Percentiles rank a stretch among this genome's conserved stretches.
phyloP scores from a whole-genome alignment of 2,113 vertebrate species.

The human region DNA sequence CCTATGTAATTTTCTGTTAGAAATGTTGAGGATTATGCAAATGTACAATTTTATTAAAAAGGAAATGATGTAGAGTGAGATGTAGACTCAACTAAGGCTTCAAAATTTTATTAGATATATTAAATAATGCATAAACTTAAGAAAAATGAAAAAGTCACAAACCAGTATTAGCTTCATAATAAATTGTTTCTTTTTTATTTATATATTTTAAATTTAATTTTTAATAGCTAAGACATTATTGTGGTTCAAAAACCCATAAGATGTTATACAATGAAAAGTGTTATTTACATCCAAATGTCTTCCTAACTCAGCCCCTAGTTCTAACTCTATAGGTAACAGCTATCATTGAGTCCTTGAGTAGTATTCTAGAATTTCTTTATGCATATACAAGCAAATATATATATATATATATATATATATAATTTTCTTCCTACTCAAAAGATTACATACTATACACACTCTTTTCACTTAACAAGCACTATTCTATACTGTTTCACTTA shows the following conservation, averaged over 20 bases:
- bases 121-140: background rate
- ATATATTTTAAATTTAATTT: conserved; percentile 40
- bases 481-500: background rate
- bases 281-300: background rate
- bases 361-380: background rate
- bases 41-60: conserved; percentile 47
- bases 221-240: background rate
- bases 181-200: background rate
- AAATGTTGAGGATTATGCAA: conserved; percentile 1
- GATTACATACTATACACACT: background rate
- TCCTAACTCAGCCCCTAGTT: background rate
- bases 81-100: background rate
- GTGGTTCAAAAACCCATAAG: background rate
- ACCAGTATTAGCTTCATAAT: background rate
- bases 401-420: background rate
- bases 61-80: conserved; percentile 10
- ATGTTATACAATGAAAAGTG: background rate
- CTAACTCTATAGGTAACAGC: background rate
- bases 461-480: background rate
- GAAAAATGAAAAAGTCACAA: conserved; percentile 35
- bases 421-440: background rate
- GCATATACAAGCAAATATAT: background rate
- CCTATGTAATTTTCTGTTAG: background rate
- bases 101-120: background rate
- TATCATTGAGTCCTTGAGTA: background rate